phyloP scores from a whole-genome alignment of 2,797 vertebrate species.

The Myripristis jacobus region DNA sequence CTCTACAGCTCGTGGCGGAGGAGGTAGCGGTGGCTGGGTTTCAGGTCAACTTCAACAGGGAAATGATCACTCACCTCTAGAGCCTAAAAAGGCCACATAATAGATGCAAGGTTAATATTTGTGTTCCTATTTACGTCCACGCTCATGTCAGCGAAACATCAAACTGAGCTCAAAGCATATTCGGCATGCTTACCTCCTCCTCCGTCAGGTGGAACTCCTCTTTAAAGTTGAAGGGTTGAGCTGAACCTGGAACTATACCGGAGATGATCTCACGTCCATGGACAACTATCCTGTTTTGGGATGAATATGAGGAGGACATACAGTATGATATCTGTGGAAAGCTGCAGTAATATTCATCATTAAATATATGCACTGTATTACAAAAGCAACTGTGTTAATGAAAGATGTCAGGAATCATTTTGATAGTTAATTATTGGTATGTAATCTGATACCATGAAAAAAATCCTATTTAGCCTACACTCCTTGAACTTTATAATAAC shows the following conservation, averaged over 20 bases:
- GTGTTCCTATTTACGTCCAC: no score
- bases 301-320: background rate
- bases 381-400: background rate
- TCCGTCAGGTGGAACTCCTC: constrained; percentile 81
- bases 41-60: constrained; percentile 88
- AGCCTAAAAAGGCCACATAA: constrained; percentile 73
- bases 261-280: constrained; percentile 83
- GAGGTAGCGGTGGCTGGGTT: constrained; percentile 76
- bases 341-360: background rate
- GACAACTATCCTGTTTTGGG: constrained; percentile 82
- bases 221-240: constrained; percentile 87
- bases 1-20: constrained; percentile 80
- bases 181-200: constrained; percentile 80
- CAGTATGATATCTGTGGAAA: background rate
- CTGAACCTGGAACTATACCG: constrained; percentile 83
- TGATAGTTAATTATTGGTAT: no score
- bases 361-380: background rate
- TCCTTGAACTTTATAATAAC: no score
- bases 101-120: no score
- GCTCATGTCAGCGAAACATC: no score
- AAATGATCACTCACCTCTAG: constrained; percentile 89
- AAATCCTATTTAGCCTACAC: no score
- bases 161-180: background rate
- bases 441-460: no score
- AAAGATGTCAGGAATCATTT: no score